Base-by-base conservation (phyloP, 2,113 vertebrate genomes). In the Oceanites oceanicus region DNA sequence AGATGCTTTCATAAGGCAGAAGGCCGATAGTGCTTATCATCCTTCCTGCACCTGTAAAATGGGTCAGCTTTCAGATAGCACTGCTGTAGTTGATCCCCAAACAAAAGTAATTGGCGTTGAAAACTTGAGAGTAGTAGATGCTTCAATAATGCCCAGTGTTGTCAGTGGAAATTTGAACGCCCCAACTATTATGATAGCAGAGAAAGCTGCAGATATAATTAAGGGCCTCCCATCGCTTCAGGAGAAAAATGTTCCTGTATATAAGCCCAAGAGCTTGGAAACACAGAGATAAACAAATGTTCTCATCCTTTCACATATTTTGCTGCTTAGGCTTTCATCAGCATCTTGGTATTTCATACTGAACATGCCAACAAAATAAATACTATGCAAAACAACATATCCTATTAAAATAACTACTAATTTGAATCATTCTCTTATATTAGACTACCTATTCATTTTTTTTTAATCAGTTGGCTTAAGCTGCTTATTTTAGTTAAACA, bases 11-110 rank as follows among this genome's bases (percentile, higher is more conserved):
- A 96, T 99, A 80, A 98, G 99, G 74, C 98, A 96, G 7, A 99
- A 99, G 93, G 98, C 99, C 0, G 99, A 99, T 93, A 99, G 98
- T 6, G 99, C 99, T 49, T 99, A 99, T 97, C 99, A 99, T 86
- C 99, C 99, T 2, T 99, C 99, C 12, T 99, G 99, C 92, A 99
- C 99, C 56, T 99, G 99, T 83, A 99, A 99, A 97, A 99, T 99
- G 99, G 99, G 99, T 50, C 97, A 97, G 25, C 90, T 97, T 22
- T 98, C 98, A 1, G 99, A 99, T 62, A 97, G 98, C 13, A 94
- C 72, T 32, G 98, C 99, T 0, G 99, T 99, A 15, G 99, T 99
- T 15, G 99, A 99, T 95, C 97, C 98, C 0, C 96, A 98, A 75
- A 97, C 99, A 2, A 98, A 98, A 21, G 99, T 99, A 30, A 97